These are phyloP conservation scores for Herminia tarsipennalis DNA, from an alignment of 2,888 invertebrate genomes.

Conservation along the genomic window DNA sequence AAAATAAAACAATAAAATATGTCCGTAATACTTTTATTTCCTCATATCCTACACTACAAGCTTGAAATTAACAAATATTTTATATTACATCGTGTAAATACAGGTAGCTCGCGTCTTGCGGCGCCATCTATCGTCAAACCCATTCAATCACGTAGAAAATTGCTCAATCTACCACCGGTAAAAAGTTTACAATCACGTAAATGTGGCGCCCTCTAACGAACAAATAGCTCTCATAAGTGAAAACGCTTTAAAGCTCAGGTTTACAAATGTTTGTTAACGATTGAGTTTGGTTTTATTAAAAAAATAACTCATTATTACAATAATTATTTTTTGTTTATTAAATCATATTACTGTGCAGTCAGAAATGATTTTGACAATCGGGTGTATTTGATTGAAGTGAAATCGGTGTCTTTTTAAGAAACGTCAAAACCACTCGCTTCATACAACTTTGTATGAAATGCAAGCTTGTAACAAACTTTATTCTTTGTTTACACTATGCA, in stretches of 20 bases:
- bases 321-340: too few species aligned
- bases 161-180: slow-evolving; percentile 1
- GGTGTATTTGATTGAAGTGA: too few species aligned
- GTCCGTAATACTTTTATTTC: slow-evolving; percentile 42
- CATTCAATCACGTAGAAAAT: neutral
- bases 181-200: neutral
- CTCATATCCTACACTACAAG: slow-evolving; percentile 42
- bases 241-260: slow-evolving; percentile 44
- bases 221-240: slow-evolving; percentile 37
- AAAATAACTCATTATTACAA: neutral
- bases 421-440: too few species aligned
- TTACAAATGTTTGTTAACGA: slow-evolving; percentile 15
- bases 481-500: too few species aligned
- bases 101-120: slow-evolving; percentile 13
- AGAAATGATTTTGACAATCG: too few species aligned
- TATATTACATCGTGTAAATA: slow-evolving; percentile 42
- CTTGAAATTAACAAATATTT: slow-evolving; percentile 32
- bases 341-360: too few species aligned
- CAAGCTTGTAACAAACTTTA: too few species aligned
- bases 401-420: too few species aligned
- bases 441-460: too few species aligned
- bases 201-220: slow-evolving; percentile 23
- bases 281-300: slow-evolving; percentile 17
- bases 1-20: slow-evolving; percentile 2
- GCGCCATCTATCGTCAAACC: neutral